Evolutionary conservation across 2,888 invertebrate species (phyloP), one percentile per base, ranked within the genome.

Genomic region (Rhynchonema sp.): DNA sequence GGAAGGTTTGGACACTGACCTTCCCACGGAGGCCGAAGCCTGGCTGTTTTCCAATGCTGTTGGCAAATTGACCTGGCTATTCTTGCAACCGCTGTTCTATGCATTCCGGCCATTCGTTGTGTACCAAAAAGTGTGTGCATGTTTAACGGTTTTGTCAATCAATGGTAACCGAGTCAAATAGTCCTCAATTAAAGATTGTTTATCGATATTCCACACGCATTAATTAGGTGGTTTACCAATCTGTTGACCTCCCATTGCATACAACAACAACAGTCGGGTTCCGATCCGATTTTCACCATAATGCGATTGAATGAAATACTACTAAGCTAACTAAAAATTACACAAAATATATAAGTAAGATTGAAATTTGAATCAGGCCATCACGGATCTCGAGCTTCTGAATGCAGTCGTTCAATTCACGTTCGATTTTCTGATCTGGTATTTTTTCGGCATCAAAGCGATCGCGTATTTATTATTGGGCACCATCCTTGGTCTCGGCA

Each of bases 41-140:
- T 85, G 84, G 70, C 74, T 96, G 22, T 98, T 98, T 76, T 84
- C 84, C 70, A 89, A 84, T 0, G 87, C 91, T 0, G 80, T 84
- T 61, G 89, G 91, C 0, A 98, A 98, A 77, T 80, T 94, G 13
- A n/a, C 38, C 38, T 98, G 96, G 94, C 79, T 98, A 49, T 70
- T 85, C 22, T 76, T 96, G 1, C 96, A 96, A 74, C 96, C 96
- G 0, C 81, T 94, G 65, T 96, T 98, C 78, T 98, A 98, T 75
- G 82, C 88, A 1, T 79, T 96, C 62, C 79, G 98, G 17, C 98
- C 98, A 0, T 74, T 98, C 58, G 64, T 68, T n/a, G 63, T 70
- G 30, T 71, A 71, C 63, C 69, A 69, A 53, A 71, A 71, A 73
- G 79, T 83, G 0, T 6, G n/a, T n/a, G 9, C 3, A 49, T 13